Percentiles rank a stretch among this genome's conserved stretches.
Evolutionary conservation across 1,140 invertebrate genomes (phyloP).

Genomic region (Hycleus cichorii): DNA sequence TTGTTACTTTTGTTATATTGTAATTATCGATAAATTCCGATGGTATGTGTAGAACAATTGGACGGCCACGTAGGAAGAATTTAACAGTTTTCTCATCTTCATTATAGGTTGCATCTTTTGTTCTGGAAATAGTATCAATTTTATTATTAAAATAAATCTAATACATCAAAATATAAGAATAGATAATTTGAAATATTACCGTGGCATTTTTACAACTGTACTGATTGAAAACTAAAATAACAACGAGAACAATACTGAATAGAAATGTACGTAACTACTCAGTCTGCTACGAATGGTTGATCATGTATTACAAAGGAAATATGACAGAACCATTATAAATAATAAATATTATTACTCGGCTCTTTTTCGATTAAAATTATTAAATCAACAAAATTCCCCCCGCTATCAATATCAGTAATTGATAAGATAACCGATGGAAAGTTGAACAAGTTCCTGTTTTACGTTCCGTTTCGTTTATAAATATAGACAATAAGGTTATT

Average conservation of each 20-base stretch:
- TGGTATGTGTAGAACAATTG: slow-evolving; percentile 71
- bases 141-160: background rate
- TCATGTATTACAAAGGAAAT: slow-evolving; percentile 7
- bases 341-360: slow-evolving; percentile 2
- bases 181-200: background rate
- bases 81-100: slow-evolving; percentile 70
- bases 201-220: too few species aligned
- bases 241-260: too few species aligned
- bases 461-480: too few species aligned
- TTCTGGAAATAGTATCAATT: slow-evolving; percentile 44
- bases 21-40: slow-evolving; percentile 60
- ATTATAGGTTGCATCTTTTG: slow-evolving; percentile 68
- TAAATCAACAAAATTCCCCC: too few species aligned
- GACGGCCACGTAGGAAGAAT: slow-evolving; percentile 78
- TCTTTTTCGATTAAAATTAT: too few species aligned
- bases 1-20: slow-evolving; percentile 70
- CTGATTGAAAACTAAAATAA: background rate
- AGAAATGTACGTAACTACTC: background rate
- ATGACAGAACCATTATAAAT: too few species aligned
- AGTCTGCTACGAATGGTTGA: slow-evolving; percentile 10
- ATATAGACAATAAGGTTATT: too few species aligned
- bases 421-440: too few species aligned
- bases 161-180: background rate
- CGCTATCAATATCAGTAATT: too few species aligned
- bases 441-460: too few species aligned